Conservation (phyloP, 2,797 vertebrate species). For the Anomalospiza imberbis region DNA sequence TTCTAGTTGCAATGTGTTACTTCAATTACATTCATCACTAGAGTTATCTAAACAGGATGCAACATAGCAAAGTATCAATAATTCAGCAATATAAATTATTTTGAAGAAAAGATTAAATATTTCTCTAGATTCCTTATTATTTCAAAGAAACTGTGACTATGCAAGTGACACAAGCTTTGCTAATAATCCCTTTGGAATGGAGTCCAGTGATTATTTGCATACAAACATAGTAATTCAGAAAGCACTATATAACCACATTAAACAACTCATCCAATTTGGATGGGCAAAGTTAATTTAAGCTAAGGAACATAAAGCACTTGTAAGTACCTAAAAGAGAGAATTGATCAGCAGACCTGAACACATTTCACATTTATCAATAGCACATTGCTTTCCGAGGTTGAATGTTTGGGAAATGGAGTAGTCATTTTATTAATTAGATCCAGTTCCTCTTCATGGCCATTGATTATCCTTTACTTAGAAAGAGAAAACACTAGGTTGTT, state of each 20-base stretch:
- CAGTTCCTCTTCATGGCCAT: conserved; percentile 8
- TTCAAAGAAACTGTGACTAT: neutral
- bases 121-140: neutral
- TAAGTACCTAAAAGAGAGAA: conserved; percentile 32
- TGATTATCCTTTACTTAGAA: conserved; percentile 32
- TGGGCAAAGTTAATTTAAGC: conserved; percentile 52
- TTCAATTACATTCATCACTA: neutral
- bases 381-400: conserved; percentile 15
- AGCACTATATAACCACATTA: conserved; percentile 12
- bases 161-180: neutral
- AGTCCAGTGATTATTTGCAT: neutral
- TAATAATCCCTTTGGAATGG: neutral
- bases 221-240: conserved; percentile 16
- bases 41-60: neutral
- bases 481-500: neutral
- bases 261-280: conserved; percentile 36
- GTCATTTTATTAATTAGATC: conserved; percentile 49
- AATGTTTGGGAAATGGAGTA: conserved; percentile 8
- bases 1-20: neutral
- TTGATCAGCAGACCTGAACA: conserved; percentile 18
- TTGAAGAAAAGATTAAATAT: neutral
- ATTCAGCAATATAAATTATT: neutral
- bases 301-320: conserved; percentile 52
- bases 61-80: neutral
- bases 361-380: conserved; percentile 46